A percentile compares a stretch with the other conserved stretches of the same genome.
These are phyloP conservation scores for Lerema accius DNA, from an alignment of 1,140 invertebrate genomes.

Conservation along the genomic window DNA sequence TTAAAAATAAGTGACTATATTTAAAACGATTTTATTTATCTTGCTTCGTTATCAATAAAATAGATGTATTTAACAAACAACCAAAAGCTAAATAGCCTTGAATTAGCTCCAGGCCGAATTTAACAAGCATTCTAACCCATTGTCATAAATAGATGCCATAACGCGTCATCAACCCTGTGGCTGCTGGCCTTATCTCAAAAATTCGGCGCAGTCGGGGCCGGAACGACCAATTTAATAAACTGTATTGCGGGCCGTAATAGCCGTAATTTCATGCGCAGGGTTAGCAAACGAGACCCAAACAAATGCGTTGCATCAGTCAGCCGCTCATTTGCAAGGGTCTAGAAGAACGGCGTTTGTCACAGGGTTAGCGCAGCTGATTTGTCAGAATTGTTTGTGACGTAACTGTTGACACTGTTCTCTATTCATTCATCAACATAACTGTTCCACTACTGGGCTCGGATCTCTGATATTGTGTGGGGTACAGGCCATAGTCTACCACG, in stretches of 20 bases:
- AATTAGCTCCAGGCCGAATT: constrained; percentile 6
- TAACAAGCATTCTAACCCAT: constrained; percentile 23
- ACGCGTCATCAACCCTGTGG: constrained; percentile 35
- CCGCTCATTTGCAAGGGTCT: constrained; percentile 52
- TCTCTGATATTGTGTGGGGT: no score
- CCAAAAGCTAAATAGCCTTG: not conserved
- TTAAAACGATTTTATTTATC: no score
- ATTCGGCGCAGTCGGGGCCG: constrained; percentile 34
- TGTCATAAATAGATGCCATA: constrained; percentile 24
- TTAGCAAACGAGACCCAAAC: constrained; percentile 48
- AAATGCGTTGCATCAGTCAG: constrained; percentile 60
- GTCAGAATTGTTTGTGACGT: constrained; percentile 10
- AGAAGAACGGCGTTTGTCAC: constrained; percentile 33
- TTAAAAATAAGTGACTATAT: no score
- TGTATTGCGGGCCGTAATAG: constrained; percentile 42
- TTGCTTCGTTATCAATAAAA: no score
- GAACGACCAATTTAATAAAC: constrained; percentile 52
- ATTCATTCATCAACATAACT: no score
- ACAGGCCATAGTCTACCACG: no score
- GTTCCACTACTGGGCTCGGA: no score
- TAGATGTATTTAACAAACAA: no score
- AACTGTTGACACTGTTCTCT: no score
- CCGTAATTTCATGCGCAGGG: constrained; percentile 40
- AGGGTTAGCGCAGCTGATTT: constrained; percentile 35
- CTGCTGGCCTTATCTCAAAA: constrained; percentile 43